These are phyloP conservation scores for Porites australiensis DNA, from an alignment of 64 coral and sea anemone species.

Conservation along the genomic window DNA sequence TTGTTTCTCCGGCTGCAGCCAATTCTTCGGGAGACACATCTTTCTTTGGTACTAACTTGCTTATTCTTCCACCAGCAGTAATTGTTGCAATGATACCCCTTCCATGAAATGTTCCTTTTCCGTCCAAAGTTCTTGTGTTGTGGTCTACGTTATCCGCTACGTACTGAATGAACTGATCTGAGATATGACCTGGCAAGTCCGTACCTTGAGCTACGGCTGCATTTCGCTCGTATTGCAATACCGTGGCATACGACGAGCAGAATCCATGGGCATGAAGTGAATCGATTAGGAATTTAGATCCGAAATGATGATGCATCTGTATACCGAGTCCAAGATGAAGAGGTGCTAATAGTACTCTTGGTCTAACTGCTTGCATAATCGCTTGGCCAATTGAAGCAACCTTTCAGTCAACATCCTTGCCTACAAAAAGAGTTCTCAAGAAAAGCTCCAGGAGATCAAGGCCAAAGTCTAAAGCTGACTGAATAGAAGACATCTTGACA, in stretches of 20 bases:
- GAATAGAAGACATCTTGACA: background rate
- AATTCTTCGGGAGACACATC: background rate
- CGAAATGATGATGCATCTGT: conserved; percentile 49
- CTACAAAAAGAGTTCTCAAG: background rate
- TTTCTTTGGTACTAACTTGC: background rate
- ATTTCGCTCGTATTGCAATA: background rate
- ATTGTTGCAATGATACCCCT: background rate
- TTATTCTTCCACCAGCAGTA: background rate
- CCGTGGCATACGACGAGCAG: conserved; percentile 16
- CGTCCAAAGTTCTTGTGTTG: conserved; percentile 10
- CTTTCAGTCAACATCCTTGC: conserved; percentile 20
- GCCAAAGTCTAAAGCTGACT: conserved; percentile 20
- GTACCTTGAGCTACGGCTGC: background rate
- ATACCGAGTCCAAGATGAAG: conserved; percentile 11
- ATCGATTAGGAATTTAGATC: conserved; percentile 39
- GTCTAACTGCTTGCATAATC: conserved; percentile 57
- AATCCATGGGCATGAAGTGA: conserved; percentile 29
- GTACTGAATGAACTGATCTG: background rate
- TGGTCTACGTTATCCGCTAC: conserved; percentile 11
- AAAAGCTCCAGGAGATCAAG: conserved; percentile 6
- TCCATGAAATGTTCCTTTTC: background rate
- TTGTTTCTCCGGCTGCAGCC: background rate
- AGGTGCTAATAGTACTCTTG: conserved; percentile 27
- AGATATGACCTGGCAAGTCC: background rate
- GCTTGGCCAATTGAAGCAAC: conserved; percentile 63